These are phyloP conservation scores for Onychomys arenicola DNA, from an alignment of 2,797 vertebrate genomes.

Conservation along the genomic window DNA sequence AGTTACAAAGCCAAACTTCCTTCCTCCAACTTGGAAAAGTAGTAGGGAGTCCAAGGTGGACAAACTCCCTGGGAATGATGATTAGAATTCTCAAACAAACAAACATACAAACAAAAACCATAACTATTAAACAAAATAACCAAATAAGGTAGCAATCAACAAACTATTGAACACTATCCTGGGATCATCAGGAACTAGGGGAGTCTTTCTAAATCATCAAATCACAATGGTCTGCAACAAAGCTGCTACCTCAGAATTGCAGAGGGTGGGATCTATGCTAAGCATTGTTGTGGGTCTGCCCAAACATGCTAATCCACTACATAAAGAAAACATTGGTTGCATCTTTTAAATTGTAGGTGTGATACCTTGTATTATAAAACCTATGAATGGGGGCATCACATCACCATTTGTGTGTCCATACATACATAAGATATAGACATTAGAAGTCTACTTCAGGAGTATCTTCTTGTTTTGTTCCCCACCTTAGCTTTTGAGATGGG, in stretches of 20 bases:
- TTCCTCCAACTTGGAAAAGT: background rate
- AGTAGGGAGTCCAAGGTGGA: background rate
- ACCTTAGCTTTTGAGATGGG: background rate
- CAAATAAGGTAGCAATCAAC: background rate
- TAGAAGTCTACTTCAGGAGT: background rate
- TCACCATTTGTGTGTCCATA: background rate
- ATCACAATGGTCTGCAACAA: background rate
- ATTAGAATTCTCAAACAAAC: background rate
- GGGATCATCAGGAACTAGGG: background rate
- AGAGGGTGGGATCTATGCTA: background rate
- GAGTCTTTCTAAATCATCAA: background rate
- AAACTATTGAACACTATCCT: background rate
- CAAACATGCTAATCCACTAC: background rate
- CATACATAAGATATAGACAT: no score
- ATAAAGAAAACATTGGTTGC: background rate
- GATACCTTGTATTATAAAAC: background rate
- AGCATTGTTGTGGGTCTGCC: accelerated
- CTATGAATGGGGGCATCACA: background rate
- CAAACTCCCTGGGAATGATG: background rate
- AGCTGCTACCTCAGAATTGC: background rate
- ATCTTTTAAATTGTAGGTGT: background rate
- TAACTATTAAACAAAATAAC: background rate
- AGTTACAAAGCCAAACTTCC: background rate
- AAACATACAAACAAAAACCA: background rate
- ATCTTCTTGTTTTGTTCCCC: background rate